Percentiles rank a stretch among this genome's conserved stretches.
Evolutionary conservation across 2,113 vertebrate species (phyloP).

Genomic region (Caloenas nicobarica): DNA sequence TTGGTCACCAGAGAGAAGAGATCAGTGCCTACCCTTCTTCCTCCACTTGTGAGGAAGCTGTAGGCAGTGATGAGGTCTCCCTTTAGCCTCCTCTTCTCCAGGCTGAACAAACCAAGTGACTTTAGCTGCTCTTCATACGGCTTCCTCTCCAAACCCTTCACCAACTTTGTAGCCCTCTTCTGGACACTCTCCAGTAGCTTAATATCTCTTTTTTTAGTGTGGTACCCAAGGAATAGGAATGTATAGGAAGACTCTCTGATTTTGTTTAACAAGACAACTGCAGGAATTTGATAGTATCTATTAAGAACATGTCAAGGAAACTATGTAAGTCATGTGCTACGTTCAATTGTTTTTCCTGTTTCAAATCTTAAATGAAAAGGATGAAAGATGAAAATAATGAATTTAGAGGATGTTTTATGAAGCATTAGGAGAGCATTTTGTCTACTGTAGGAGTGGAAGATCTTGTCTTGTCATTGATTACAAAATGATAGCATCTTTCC

Average conservation of each 20-base stretch:
- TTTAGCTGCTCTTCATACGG: too few relatives aligned
- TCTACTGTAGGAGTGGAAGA: neutral
- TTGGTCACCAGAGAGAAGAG: too few relatives aligned
- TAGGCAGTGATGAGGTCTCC: too few relatives aligned
- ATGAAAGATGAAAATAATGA: neutral
- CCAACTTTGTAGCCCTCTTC: too few relatives aligned
- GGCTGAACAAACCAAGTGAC: too few relatives aligned
- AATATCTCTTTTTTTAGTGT: too few relatives aligned
- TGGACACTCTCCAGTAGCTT: too few relatives aligned
- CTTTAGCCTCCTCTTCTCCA: too few relatives aligned
- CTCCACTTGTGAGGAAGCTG: too few relatives aligned
- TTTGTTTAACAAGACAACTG: neutral
- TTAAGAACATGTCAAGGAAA: neutral
- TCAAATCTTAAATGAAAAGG: neutral
- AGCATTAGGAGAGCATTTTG: neutral
- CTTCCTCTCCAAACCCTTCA: too few relatives aligned
- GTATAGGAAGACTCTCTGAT: neutral
- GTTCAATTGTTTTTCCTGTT: neutral
- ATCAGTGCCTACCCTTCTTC: too few relatives aligned
- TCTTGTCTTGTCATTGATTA: neutral
- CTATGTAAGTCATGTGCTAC: neutral
- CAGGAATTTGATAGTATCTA: neutral
- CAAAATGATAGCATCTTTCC: neutral
- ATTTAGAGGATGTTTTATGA: neutral
- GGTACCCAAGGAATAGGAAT: too few relatives aligned